Percentiles rank a stretch among this genome's conserved stretches.
phyloP scores from a whole-genome alignment of 1,140 invertebrate species.

The Chionoecetes opilio region DNA sequence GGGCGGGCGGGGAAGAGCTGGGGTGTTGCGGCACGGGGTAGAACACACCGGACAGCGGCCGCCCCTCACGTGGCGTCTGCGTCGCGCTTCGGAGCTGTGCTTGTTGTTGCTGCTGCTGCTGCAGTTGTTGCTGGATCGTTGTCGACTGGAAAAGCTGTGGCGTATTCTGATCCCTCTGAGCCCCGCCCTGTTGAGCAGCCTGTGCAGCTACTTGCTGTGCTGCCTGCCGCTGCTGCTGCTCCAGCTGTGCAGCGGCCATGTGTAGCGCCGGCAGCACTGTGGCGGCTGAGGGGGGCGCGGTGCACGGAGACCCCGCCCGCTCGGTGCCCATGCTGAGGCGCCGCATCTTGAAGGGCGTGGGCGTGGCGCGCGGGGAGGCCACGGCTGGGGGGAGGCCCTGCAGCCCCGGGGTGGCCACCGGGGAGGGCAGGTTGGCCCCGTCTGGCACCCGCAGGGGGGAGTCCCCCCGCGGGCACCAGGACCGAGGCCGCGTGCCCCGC shows the following conservation, averaged over 20 bases:
- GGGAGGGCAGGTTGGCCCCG: constrained; percentile 52
- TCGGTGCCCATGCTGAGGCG: constrained; percentile 71
- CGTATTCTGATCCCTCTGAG: constrained; percentile 42
- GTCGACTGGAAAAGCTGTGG: constrained; percentile 37
- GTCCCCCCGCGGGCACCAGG: constrained; percentile 76
- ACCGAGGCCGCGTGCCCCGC: constrained; percentile 66
- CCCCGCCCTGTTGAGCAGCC: constrained; percentile 19
- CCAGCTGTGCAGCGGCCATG: constrained; percentile 58
- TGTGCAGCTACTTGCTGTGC: constrained; percentile 39
- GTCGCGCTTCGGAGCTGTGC: background rate
- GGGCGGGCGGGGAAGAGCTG: constrained; percentile 54
- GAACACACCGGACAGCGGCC: constrained; percentile 69
- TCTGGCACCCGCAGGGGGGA: constrained; percentile 74
- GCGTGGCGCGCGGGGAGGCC: constrained; percentile 72
- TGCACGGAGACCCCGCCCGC: constrained; percentile 52
- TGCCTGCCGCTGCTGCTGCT: constrained; percentile 64
- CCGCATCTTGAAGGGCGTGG: constrained; percentile 76
- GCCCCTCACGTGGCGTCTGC: background rate
- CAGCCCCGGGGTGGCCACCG: constrained; percentile 71
- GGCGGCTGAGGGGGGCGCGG: constrained; percentile 40
- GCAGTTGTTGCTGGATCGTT: background rate
- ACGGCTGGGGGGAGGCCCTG: constrained; percentile 72
- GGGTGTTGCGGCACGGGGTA: constrained; percentile 74
- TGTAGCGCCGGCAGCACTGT: constrained; percentile 61
- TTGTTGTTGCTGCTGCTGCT: constrained; percentile 42